Evolutionary conservation across 2,888 invertebrate species (phyloP).

Genomic region (Thecophora atra): DNA sequence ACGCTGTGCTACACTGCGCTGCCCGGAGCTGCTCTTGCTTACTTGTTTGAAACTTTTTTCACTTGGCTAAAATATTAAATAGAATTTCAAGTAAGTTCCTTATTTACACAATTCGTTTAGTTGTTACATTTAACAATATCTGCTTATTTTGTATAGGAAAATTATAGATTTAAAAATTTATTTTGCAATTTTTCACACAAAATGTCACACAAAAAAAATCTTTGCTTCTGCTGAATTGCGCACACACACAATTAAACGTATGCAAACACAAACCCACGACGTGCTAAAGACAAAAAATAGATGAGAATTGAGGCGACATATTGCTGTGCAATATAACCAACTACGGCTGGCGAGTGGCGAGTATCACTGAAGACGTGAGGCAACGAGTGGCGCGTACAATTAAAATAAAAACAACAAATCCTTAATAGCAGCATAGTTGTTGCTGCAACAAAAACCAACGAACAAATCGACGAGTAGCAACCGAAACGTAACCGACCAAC

Average conservation of each 20-base stretch:
- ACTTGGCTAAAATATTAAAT: constrained; percentile 28
- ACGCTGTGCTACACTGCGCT: constrained; percentile 25
- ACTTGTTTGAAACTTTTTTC: constrained; percentile 7
- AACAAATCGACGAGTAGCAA: constrained; percentile 42
- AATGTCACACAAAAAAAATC: constrained; percentile 39
- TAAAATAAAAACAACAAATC: constrained; percentile 34
- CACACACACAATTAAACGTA: constrained; percentile 54
- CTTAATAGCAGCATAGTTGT: constrained; percentile 13
- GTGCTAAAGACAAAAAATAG: constrained; percentile 24
- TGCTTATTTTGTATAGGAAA: constrained; percentile 7
- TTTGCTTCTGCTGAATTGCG: constrained; percentile 50
- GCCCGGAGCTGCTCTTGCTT: constrained; percentile 20
- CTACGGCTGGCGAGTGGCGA: constrained; percentile 40
- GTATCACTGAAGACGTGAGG: constrained; percentile 32
- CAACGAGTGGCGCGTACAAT: constrained; percentile 33
- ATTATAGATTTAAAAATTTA: constrained; percentile 36
- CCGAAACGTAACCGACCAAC: constrained; percentile 45
- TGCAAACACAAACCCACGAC: constrained; percentile 27
- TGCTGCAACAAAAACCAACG: constrained; percentile 38
- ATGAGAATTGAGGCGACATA: constrained; percentile 26
- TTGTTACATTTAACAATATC: constrained; percentile 22
- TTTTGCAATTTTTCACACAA: constrained; percentile 58
- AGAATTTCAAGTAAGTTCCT: constrained; percentile 7
- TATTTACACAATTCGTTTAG: constrained; percentile 2
- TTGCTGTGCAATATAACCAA: constrained; percentile 16